Conservation (phyloP, 2,888 invertebrate species). For the Dastarcus helophoroides region DNA sequence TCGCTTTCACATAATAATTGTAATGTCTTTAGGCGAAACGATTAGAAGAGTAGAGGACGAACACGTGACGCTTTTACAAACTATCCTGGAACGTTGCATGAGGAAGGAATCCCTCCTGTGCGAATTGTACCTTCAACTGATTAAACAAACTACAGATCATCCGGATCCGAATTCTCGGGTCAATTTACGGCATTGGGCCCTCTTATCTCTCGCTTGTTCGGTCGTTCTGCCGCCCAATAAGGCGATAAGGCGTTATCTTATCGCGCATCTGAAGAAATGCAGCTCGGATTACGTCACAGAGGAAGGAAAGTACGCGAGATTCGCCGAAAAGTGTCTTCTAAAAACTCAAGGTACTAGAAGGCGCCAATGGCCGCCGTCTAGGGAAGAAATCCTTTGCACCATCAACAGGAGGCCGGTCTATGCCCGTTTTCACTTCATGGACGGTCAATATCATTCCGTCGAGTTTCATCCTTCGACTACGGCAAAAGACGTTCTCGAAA, state of each 20-base stretch:
- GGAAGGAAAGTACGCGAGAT: constrained; percentile 87
- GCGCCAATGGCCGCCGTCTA: constrained; percentile 81
- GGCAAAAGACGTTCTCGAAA: constrained; percentile 76
- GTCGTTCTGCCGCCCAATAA: constrained; percentile 80
- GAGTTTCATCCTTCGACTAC: constrained; percentile 93
- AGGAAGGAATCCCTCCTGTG: constrained; percentile 78
- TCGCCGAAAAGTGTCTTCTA: constrained; percentile 76
- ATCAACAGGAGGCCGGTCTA: constrained; percentile 84
- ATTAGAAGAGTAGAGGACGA: constrained; percentile 72
- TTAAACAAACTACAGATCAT: constrained; percentile 85
- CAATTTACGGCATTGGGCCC: constrained; percentile 84
- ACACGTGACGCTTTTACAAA: constrained; percentile 78
- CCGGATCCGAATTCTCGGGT: constrained; percentile 81
- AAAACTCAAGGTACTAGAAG: constrained; percentile 64
- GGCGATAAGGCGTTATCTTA: constrained; percentile 72
- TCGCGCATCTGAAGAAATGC: constrained; percentile 81
- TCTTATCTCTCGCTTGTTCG: constrained; percentile 68
- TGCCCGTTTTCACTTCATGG: constrained; percentile 83
- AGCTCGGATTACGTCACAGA: constrained; percentile 80
- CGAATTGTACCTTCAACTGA: constrained; percentile 83
- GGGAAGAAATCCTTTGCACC: constrained; percentile 86
- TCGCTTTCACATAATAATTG: neutral
- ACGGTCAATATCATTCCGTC: constrained; percentile 88
- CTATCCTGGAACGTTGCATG: constrained; percentile 82
- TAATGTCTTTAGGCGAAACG: constrained; percentile 40